A percentile compares a stretch with the other conserved stretches of the same genome.
Evolutionary conservation across 2,797 vertebrate genomes (phyloP).

Genomic region (Peromyscus eremicus): DNA sequence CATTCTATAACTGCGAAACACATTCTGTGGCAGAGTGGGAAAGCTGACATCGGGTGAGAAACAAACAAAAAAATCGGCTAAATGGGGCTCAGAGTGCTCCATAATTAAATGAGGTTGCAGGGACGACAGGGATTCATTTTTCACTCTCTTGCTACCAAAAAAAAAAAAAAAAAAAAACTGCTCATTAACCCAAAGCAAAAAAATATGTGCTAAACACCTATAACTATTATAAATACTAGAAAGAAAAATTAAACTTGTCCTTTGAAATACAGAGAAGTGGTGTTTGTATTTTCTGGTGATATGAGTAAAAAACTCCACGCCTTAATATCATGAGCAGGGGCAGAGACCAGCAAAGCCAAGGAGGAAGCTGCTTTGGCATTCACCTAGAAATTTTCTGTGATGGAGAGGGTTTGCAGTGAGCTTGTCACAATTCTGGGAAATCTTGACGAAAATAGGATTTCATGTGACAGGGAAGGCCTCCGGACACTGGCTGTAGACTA

Average conservation of each 20-base stretch:
- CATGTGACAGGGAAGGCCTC: neutral
- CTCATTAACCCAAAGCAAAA: slow-evolving; percentile 25
- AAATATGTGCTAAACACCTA: neutral
- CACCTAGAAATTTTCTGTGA: neutral
- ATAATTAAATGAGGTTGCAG: slow-evolving; percentile 15
- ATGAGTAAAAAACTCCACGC: neutral
- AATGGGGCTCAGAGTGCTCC: neutral
- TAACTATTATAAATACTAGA: slow-evolving; percentile 22
- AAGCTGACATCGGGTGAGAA: slow-evolving; percentile 66
- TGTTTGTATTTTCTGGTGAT: neutral
- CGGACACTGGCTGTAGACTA: neutral
- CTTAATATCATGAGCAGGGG: neutral
- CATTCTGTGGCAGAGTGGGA: neutral
- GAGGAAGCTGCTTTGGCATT: neutral
- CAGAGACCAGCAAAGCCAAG: neutral
- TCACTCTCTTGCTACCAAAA: slow-evolving; percentile 50
- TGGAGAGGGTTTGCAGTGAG: neutral
- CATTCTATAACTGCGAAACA: slow-evolving; percentile 50
- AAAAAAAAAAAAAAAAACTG: slow-evolving; percentile 66
- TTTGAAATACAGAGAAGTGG: slow-evolving; percentile 14
- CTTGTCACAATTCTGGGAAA: neutral
- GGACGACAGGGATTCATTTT: neutral
- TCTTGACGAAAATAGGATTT: neutral
- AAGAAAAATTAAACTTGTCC: slow-evolving; percentile 2
- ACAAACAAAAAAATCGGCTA: neutral